Evolutionary conservation across 2,113 vertebrate species (phyloP), one percentile per base, ranked within the genome.

Genomic region (Leptodactylus fuscus): DNA sequence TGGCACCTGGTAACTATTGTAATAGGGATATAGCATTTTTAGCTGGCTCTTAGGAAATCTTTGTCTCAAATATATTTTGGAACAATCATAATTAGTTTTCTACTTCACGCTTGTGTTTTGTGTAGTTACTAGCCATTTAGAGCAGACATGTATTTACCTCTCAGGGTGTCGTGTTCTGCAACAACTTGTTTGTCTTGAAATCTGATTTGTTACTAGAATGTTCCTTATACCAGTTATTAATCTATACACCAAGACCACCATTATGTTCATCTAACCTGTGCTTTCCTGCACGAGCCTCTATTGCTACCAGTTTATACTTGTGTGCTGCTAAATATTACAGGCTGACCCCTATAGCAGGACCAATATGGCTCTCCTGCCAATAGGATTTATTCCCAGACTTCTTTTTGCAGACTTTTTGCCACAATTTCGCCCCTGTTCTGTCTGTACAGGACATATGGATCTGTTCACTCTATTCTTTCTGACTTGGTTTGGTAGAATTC

Each of bases 101-200:
- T 18, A 22, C 27, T 76, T 76, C 51, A 76, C 74, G 24, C 74
- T 76, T 22, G 18, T 53, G 27, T 51, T 32, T 76, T 53, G 29
- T 76, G 29, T 27, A 27, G 36, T 53, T 51, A 49, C 27, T 53
- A 51, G 74, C 8, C 29, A 29, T 49, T 18, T 24, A 29, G 16
- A 51, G 41, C 8, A 8, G 46, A 18, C 13, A 77, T 36, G 48
- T 77, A 5, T 18, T 77, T 18, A 3, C 49, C 48, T 77, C 49
- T 29, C 32, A 24, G 29, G 75, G 75, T 7, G 27, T 55, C 29
- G 48, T 53, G 49, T 77, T 8, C n/a, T 41, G 34, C 13, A 5
- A 22, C 49, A 4, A 29, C 29, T 29, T 29, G 49, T 53, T 36
- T 55, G 48, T 36, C 75, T 34, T 48, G 24, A 32, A 51, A 76